Evolutionary conservation across 2,797 vertebrate species (phyloP), one percentile per base, ranked within the genome.

Genomic region (Eulemur albifrons): DNA sequence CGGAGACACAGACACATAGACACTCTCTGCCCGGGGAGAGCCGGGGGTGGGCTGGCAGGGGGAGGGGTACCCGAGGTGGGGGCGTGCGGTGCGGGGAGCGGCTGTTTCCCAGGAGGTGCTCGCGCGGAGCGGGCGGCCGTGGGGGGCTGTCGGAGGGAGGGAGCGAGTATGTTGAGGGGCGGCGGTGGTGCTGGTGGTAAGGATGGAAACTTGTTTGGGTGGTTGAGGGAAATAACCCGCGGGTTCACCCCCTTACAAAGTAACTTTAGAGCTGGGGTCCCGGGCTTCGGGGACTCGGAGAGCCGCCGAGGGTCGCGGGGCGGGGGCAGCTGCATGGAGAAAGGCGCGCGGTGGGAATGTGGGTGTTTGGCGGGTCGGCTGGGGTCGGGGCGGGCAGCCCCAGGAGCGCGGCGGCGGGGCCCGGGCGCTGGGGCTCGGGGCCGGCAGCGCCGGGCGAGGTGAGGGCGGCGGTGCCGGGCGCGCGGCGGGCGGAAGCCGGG

Each of bases 181-280:
- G 87, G 90, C 50, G 94, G 95, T 30, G 40, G 87, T 23, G 94
- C 81, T 25, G 90, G 90, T 48, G 96, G 94, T 13, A 80, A 63
- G 93, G 97, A 95, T 88, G 96, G 91, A 97, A 97, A 98, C 97
- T 98, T 98, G 97, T 97, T 96, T 73, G 91, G 97, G 70, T 52
- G 93, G 67, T 6, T 27, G 87, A 84, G 95, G 94, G 93, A 52
- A 80, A 94, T 82, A 80, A 77, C 85, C 88, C 86, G 95, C 75
- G 61, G 97, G 80, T 81, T 93, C 72, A 48, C 70, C 93, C 92
- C 86, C 97, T 72, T 73, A 17, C 96, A 97, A 98, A 98, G 97
- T 98, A 98, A 98, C 98, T 98, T 98, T 98, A n/a, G 95, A 95
- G 96, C 96, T 32, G 96, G 50, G 96, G 40, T 88, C 77, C 17